Conservation (phyloP, 2,797 vertebrate genomes). For the Sebastes itinus region DNA sequence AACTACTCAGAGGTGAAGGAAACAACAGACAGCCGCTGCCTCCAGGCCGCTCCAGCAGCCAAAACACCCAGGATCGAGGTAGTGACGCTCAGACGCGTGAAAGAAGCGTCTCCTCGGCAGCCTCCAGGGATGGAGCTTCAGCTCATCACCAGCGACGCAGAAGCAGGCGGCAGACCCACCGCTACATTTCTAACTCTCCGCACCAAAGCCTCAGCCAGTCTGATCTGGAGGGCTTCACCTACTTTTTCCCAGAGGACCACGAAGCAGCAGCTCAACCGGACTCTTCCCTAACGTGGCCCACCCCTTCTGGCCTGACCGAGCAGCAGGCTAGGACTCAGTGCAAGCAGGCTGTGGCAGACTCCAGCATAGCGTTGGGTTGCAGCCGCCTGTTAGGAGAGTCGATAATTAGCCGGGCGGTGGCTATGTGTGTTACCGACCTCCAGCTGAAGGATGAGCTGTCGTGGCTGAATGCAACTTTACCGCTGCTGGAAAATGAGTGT, state of each 20-base stretch:
- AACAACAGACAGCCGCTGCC: constrained; percentile 43
- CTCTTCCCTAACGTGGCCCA: constrained; percentile 82
- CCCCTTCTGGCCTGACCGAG: constrained; percentile 83
- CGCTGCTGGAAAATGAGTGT: constrained; percentile 91
- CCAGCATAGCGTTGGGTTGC: constrained; percentile 84
- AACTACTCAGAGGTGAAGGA: constrained; percentile 55
- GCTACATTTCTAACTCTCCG: constrained; percentile 58
- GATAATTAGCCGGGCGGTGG: constrained; percentile 54
- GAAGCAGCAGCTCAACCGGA: constrained; percentile 56
- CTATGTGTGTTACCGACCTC: constrained; percentile 88
- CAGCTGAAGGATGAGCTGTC: constrained; percentile 87
- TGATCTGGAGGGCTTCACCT: constrained; percentile 80
- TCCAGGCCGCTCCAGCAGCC: constrained; percentile 29
- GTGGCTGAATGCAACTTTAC: constrained; percentile 83
- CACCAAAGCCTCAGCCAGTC: constrained; percentile 83
- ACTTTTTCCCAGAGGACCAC: constrained; percentile 92
- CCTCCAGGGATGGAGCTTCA: constrained; percentile 23
- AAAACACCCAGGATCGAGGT: constrained; percentile 14
- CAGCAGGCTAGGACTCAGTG: constrained; percentile 74
- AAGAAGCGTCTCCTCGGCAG: not conserved
- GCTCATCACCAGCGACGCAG: constrained; percentile 33
- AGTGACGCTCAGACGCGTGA: not conserved
- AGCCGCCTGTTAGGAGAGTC: constrained; percentile 73
- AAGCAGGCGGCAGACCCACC: constrained; percentile 72
- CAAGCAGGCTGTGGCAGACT: constrained; percentile 80